phyloP scores from a whole-genome alignment of 2,888 invertebrate species.

The Koerneria pararmatus region DNA sequence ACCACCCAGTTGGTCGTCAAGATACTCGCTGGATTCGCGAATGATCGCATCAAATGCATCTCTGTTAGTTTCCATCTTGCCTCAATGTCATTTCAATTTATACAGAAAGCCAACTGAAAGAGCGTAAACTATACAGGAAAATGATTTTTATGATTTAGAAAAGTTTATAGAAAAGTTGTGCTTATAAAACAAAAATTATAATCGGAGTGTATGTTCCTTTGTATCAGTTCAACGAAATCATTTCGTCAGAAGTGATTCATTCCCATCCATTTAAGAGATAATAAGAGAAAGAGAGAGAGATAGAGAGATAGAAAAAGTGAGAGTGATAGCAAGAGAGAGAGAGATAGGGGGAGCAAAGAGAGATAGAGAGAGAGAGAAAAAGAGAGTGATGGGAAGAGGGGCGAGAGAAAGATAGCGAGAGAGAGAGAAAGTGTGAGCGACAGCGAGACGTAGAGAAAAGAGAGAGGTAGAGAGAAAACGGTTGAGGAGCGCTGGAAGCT shows the following conservation, averaged over 20 bases:
- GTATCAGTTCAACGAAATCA: too few relatives aligned
- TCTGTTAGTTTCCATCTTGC: conserved; percentile 24
- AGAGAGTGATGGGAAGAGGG: background rate
- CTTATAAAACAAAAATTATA: too few relatives aligned
- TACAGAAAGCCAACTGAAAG: background rate
- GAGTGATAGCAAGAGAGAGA: background rate
- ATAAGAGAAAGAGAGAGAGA: too few relatives aligned
- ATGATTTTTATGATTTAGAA: too few relatives aligned
- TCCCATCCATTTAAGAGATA: background rate
- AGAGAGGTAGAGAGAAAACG: background rate
- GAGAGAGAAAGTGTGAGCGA: background rate
- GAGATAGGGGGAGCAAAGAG: background rate
- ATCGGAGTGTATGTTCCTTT: too few relatives aligned
- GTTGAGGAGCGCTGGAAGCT: conserved; percentile 35
- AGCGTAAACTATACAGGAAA: background rate
- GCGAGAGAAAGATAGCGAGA: background rate
- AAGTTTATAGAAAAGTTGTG: too few relatives aligned
- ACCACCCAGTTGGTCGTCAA: conserved; percentile 36
- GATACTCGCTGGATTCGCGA: conserved; percentile 33
- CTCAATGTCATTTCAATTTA: too few relatives aligned
- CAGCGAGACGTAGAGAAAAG: background rate
- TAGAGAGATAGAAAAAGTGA: too few relatives aligned
- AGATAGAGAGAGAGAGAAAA: conserved; percentile 14
- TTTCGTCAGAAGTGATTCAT: background rate
- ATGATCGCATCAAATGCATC: conserved; percentile 33